Percentiles rank a stretch among this genome's conserved stretches.
phyloP scores from a whole-genome alignment of 2,888 invertebrate genomes.

The Nomada ferruginata region DNA sequence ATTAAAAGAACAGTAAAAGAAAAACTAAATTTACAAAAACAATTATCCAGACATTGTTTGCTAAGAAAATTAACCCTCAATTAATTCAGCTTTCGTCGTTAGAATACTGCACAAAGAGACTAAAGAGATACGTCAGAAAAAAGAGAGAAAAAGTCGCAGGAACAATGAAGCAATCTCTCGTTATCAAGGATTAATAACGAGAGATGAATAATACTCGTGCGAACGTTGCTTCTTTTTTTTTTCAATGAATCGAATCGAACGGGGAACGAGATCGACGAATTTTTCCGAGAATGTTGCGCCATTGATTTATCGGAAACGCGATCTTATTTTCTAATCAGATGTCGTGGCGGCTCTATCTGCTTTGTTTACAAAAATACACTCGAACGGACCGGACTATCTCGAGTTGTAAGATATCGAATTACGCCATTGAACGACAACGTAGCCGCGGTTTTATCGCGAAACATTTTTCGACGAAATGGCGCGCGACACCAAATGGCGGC shows the following conservation, averaged over 20 bases:
- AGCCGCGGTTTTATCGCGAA: conserved; percentile 18
- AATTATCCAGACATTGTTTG: no score
- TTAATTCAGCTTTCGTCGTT: no score
- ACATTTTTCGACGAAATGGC: conserved; percentile 30
- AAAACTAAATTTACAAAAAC: no score
- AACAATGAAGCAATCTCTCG: no score
- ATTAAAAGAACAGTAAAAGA: no score
- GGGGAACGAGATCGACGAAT: background rate
- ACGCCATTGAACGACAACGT: no score
- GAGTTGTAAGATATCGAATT: conserved; percentile 17
- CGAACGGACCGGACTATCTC: conserved; percentile 24
- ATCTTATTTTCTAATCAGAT: conserved; percentile 14
- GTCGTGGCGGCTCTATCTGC: conserved; percentile 23
- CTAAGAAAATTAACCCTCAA: no score
- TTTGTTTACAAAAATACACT: conserved; percentile 38
- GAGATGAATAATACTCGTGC: no score
- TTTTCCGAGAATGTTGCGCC: background rate
- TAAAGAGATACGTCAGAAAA: no score
- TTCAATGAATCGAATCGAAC: background rate
- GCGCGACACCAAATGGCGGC: background rate
- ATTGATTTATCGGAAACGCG: background rate
- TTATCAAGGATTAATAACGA: background rate
- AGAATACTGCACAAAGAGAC: no score
- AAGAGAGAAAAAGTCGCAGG: no score
- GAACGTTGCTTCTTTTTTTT: no score